phyloP scores from a whole-genome alignment of 1,140 invertebrate genomes.

The Solen grandis region DNA sequence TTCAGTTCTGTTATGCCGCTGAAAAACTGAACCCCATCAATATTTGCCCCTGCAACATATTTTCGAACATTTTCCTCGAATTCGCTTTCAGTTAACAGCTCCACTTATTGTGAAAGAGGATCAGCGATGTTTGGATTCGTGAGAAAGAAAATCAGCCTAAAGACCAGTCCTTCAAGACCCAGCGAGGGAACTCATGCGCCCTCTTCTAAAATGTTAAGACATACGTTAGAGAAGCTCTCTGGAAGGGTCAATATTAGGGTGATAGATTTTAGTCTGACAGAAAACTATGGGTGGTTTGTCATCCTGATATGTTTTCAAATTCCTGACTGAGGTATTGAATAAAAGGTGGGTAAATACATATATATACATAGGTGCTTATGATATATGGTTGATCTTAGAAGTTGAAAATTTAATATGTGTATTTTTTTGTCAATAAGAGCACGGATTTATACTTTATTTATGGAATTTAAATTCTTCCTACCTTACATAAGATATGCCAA shows the following conservation, averaged over 20 bases:
- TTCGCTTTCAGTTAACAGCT: constrained; percentile 7
- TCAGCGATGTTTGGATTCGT: constrained; percentile 72
- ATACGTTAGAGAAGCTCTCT: constrained; percentile 61
- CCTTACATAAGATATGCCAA: too few species aligned
- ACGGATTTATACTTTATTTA: too few species aligned
- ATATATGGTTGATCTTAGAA: too few species aligned
- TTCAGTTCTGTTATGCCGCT: too few species aligned
- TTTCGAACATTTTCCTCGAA: constrained; percentile 66
- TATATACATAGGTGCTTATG: too few species aligned
- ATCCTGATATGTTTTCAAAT: constrained; percentile 41
- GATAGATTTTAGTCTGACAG: constrained; percentile 71
- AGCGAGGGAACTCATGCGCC: constrained; percentile 58
- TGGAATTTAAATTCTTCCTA: too few species aligned
- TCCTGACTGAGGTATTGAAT: constrained; percentile 38
- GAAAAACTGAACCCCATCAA: constrained; percentile 70
- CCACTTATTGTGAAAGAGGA: constrained; percentile 67
- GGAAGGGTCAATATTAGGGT: constrained; percentile 74
- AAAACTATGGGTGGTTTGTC: constrained; percentile 55
- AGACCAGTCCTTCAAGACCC: constrained; percentile 66
- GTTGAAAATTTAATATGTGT: background rate
- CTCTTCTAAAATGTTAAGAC: constrained; percentile 68
- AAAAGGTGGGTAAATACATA: background rate
- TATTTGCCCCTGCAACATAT: constrained; percentile 63
- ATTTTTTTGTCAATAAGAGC: too few species aligned
- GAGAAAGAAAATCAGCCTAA: constrained; percentile 71